A percentile compares a stretch with the other conserved stretches of the same genome.
Conservation (phyloP, 1,140 invertebrate species). For the Palaemon carinicauda region DNA sequence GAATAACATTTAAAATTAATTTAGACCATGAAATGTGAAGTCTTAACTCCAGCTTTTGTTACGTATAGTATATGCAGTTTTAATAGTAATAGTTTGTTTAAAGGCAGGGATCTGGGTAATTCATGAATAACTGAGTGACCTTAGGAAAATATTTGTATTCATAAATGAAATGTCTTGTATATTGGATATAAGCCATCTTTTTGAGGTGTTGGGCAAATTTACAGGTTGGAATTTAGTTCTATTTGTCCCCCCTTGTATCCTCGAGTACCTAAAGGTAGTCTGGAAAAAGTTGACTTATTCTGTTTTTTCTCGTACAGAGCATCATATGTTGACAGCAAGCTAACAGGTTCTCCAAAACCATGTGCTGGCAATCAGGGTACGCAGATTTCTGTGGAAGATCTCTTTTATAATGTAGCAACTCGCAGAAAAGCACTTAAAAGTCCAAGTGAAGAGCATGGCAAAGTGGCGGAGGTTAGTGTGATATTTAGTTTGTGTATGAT, state of each 20-base stretch:
- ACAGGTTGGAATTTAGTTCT: neutral
- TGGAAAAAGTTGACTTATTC: neutral
- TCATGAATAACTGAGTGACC: too few species aligned
- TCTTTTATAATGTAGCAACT: conserved; percentile 93
- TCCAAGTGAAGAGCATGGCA: conserved; percentile 84
- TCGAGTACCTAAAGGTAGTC: too few species aligned
- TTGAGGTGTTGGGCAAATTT: neutral
- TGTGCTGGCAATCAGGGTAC: conserved; percentile 93
- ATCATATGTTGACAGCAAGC: conserved; percentile 82
- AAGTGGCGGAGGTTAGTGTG: conserved; percentile 65
- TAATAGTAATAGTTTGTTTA: too few species aligned
- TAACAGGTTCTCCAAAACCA: conserved; percentile 80
- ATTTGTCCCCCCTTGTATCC: too few species aligned
- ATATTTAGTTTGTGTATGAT: neutral
- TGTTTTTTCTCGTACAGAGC: conserved; percentile 70
- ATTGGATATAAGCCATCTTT: neutral
- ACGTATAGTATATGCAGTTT: too few species aligned
- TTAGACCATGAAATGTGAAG: too few species aligned
- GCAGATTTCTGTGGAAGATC: conserved; percentile 87
- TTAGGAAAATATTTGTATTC: too few species aligned
- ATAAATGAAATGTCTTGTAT: too few species aligned
- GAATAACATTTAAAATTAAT: too few species aligned
- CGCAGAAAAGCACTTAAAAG: conserved; percentile 83
- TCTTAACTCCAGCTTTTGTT: too few species aligned
- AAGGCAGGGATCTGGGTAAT: too few species aligned